Evolutionary conservation across 2,113 vertebrate species (phyloP), one percentile per base, ranked within the genome.

Genomic region (Ondatra zibethicus): DNA sequence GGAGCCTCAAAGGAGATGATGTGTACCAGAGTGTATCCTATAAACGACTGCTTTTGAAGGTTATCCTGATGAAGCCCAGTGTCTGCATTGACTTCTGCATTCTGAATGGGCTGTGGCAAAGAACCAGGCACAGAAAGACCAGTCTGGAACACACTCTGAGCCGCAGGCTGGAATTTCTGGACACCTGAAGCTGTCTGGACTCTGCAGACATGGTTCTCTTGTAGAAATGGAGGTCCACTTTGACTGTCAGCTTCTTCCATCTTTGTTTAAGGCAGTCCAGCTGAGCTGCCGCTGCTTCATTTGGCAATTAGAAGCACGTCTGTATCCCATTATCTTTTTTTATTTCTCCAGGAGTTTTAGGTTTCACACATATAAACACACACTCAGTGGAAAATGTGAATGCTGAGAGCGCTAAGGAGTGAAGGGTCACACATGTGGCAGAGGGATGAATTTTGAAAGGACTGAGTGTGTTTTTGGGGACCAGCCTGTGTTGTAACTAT

Each of bases 301-400:
- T 27, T 68, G 39, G 33, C 94, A 96, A 89, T 95, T 93, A 68
- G 93, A 95, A 97, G 89, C 72, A 88, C 7, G 52, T 88, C 78
- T 89, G 25, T 61, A 17, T 95, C 93, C 63, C 12, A 78, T 91
- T 11, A 33, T 91, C n/a, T 86, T 31, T 88, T 95, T 92, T 52
- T 86, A 52, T 86, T 96, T 96, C 66, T 91, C 68, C 7, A 50
- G 45, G 73, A 93, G 63, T 89, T 93, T 96, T 93, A 63, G 17
- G 45, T 93, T 96, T 96, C 82, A 68, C 68, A 89, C 52, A 72
- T 77, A 70, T 27, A 92, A n/a, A 89, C 42, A 91, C 63, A 93
- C 84, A 70, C 63, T 90, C 39, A 75, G 77, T 97, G 94, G 93
- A 89, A 94, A 97, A 80, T 80, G 55, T 76, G 87, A 96, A 66